phyloP scores from a whole-genome alignment of 2,113 vertebrate genomes.

The Cricetomys ansorgei region DNA sequence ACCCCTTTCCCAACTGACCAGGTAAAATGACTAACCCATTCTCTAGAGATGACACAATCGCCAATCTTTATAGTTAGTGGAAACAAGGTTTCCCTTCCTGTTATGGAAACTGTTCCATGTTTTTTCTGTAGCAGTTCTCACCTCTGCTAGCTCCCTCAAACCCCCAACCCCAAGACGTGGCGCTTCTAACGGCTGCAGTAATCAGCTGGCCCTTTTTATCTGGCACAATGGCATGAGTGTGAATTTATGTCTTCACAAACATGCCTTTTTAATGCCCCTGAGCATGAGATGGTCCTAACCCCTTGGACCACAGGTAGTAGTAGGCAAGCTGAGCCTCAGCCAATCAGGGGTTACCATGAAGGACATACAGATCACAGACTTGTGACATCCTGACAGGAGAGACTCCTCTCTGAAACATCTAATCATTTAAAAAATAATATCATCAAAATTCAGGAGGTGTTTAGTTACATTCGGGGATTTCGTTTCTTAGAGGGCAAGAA shows the following conservation, averaged over 20 bases:
- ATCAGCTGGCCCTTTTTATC: neutral
- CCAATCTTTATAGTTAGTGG: neutral
- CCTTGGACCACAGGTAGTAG: rapidly evolving
- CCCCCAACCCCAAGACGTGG: rapidly evolving
- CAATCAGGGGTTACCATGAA: rapidly evolving
- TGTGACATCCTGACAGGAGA: neutral
- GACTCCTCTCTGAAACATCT: neutral
- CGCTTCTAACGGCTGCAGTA: neutral
- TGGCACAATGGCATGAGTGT: neutral
- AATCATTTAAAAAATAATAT: neutral
- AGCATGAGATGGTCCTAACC: neutral
- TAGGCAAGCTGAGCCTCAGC: neutral
- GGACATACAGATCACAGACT: neutral
- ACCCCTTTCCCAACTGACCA: neutral
- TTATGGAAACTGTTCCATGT: neutral
- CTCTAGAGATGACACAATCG: neutral
- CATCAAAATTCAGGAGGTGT: neutral
- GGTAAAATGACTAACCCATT: neutral
- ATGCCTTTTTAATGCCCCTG: neutral
- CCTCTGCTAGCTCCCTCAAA: neutral
- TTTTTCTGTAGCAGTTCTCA: neutral
- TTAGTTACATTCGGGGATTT: neutral
- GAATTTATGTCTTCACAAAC: neutral
- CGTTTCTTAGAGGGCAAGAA: neutral
- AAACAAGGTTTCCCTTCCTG: neutral